phyloP scores from a whole-genome alignment of 2,888 invertebrate species.

The Ennomos quercinarius region DNA sequence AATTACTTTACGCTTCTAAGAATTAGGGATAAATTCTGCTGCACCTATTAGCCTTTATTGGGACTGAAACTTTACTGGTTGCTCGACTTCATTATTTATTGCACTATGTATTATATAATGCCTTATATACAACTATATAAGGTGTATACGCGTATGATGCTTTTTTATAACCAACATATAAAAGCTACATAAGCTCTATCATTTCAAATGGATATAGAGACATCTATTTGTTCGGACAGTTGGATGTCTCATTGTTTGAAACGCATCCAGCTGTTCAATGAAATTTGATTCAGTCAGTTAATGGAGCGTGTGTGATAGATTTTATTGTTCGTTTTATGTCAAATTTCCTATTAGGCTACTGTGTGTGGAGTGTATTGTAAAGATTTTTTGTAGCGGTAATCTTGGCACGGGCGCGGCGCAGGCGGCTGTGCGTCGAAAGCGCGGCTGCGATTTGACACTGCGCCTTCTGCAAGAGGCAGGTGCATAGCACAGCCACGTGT shows the following conservation, averaged over 20 bases:
- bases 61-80: constrained; percentile 18
- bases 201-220: constrained; percentile 50
- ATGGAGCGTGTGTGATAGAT: constrained; percentile 69
- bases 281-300: constrained; percentile 75
- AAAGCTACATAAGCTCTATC: constrained; percentile 27
- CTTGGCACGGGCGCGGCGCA: constrained; percentile 48
- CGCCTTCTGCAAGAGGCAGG: constrained; percentile 53
- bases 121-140: constrained; percentile 18
- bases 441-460: constrained; percentile 26
- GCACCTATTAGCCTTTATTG: constrained; percentile 21
- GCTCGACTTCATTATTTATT: constrained; percentile 8
- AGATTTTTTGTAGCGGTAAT: constrained; percentile 49
- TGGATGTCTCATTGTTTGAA: constrained; percentile 61
- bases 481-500: constrained; percentile 49
- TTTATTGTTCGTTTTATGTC: constrained; percentile 57
- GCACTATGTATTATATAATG: constrained; percentile 15
- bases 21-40: constrained; percentile 42
- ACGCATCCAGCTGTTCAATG: constrained; percentile 74
- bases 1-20: constrained; percentile 53
- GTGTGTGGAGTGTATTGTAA: constrained; percentile 42
- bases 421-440: constrained; percentile 14
- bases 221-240: constrained; percentile 55
- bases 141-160: constrained; percentile 1
- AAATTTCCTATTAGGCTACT: constrained; percentile 51
- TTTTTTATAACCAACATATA: constrained; percentile 8